Evolutionary conservation across 92 coral and sea anemone species (phyloP), one percentile per base, ranked within the genome.

Genomic region (Porites lobata): DNA sequence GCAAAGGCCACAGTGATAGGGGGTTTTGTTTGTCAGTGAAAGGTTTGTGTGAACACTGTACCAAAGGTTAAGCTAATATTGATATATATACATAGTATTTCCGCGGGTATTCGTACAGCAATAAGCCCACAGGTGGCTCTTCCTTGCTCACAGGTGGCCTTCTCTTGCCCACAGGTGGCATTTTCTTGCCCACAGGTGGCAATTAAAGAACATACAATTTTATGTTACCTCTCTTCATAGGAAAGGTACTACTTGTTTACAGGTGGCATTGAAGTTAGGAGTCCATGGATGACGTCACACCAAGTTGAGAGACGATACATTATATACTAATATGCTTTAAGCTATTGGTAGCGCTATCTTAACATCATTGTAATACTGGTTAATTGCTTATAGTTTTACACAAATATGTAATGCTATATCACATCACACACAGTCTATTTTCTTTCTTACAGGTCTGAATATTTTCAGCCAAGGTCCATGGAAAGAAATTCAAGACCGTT

Each of bases 401-500:
- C 26, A 15, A 8, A 22, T 50, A 57, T 62, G 2, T 26, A 11
- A 61, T 62, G 14, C 19, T 57, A 77, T 61, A 61, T 14, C 43
- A 20, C 9, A 63, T 63, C 12, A 32, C 54, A 18, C 70, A 63
- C 70, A 59, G 54, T 66, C 50, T 86, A 54, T 85, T 24, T 86
- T 83, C 21, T 56, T 24, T 78, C 83, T 75, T 43, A 75, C 79
- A 90, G 91, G 93, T 57, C 57, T 86, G 77, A 81, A 81, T 86
- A 58, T 90, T 32, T 90, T 80, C 62, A 65, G 69, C 18, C 73
- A 78, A 72, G 88, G 93, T 57, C 81, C 65, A 11, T 75, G 93
- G 88, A 90, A 75, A 74, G 93, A 80, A 50, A 66, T 72, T 69
- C 87, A 90, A 64, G 86, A 81, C 38, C 89, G 85, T 73, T 29